Percentiles rank a stretch among this genome's conserved stretches.
Evolutionary conservation across 2,888 invertebrate genomes (phyloP).

Genomic region (Pemphredon lugubris): DNA sequence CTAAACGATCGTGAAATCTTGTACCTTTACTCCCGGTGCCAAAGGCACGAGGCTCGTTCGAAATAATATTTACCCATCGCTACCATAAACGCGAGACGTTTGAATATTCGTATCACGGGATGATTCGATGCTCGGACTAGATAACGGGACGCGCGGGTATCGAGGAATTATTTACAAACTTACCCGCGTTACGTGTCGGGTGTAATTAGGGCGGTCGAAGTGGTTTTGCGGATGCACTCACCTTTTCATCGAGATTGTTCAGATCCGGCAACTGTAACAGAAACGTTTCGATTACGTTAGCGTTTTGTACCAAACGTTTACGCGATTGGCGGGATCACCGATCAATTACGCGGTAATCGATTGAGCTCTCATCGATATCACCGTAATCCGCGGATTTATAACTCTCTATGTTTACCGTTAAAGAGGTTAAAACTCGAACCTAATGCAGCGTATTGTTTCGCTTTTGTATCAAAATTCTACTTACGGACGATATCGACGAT

Average conservation of each 20-base stretch:
- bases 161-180: slow-evolving; percentile 22
- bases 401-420: too few species aligned
- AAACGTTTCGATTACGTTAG: slow-evolving; percentile 13
- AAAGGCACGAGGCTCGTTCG: too few species aligned
- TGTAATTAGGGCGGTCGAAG: background rate
- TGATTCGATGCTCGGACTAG: background rate
- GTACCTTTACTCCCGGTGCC: background rate
- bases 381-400: too few species aligned
- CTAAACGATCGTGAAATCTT: slow-evolving; percentile 37
- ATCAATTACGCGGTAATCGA: too few species aligned
- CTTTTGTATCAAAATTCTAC: background rate
- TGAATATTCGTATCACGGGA: background rate
- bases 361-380: too few species aligned
- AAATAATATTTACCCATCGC: too few species aligned
- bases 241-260: slow-evolving; percentile 78
- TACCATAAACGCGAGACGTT: too few species aligned
- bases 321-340: too few species aligned
- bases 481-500: background rate
- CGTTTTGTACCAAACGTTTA: background rate
- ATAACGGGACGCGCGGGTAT: background rate
- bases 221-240: slow-evolving; percentile 63
- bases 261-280: slow-evolving; percentile 76
- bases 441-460: background rate
- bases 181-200: slow-evolving; percentile 8
- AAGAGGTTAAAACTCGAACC: too few species aligned